These are phyloP conservation scores for Eustalomyia histrio DNA, from an alignment of 2,888 invertebrate species.

Conservation along the genomic window DNA sequence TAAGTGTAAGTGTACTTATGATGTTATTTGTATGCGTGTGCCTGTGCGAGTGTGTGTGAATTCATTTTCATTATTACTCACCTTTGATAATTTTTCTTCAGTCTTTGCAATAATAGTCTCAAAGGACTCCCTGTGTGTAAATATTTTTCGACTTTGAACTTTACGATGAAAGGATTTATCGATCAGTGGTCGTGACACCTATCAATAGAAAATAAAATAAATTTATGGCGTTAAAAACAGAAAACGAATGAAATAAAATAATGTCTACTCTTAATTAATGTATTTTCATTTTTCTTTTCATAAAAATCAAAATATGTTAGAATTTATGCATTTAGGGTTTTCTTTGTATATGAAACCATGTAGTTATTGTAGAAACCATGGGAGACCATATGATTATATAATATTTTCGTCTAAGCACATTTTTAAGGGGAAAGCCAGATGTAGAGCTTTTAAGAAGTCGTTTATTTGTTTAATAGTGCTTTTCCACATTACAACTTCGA, in stretches of 20 bases:
- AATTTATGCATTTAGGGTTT: too few species aligned
- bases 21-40: neutral
- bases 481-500: too few species aligned
- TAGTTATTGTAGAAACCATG: too few species aligned
- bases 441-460: too few species aligned
- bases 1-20: neutral
- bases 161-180: constrained; percentile 94
- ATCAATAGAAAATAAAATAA: constrained; percentile 66
- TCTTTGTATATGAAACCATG: too few species aligned
- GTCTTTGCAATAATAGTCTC: constrained; percentile 93
- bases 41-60: neutral
- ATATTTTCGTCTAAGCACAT: too few species aligned
- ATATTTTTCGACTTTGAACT: constrained; percentile 93
- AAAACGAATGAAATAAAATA: constrained; percentile 2
- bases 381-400: too few species aligned
- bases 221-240: neutral
- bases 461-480: too few species aligned
- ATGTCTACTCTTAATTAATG: neutral
- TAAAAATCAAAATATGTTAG: too few species aligned
- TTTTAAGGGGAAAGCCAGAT: too few species aligned
- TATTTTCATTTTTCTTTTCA: too few species aligned
- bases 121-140: constrained; percentile 93
- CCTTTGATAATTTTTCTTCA: constrained; percentile 88
- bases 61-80: constrained; percentile 77
- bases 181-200: constrained; percentile 89